These are phyloP conservation scores for Toxotes chatareus DNA, from an alignment of 2,113 vertebrate genomes.

Conservation along the genomic window DNA sequence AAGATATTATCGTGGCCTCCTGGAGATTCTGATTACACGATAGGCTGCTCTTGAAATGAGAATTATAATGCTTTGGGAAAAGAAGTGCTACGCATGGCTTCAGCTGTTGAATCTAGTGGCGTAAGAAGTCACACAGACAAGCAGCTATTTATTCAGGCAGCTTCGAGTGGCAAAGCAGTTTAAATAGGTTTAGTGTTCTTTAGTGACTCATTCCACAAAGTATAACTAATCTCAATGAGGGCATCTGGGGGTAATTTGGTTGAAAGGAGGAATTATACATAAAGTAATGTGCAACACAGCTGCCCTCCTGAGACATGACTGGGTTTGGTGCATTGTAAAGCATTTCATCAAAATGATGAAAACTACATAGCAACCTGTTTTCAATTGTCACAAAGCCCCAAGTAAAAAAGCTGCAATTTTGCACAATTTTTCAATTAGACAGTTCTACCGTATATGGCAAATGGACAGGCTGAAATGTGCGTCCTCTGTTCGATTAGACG, in stretches of 20 bases:
- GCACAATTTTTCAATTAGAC: constrained; percentile 32
- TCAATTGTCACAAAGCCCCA: constrained; percentile 49
- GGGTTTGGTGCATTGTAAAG: constrained; percentile 43
- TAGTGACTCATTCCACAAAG: constrained; percentile 44
- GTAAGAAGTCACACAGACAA: constrained; percentile 13
- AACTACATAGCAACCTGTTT: constrained; percentile 61
- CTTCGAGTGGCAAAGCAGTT: constrained; percentile 34
- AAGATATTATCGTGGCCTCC: constrained; percentile 43
- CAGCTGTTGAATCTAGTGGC: background rate
- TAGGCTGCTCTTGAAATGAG: constrained; percentile 30
- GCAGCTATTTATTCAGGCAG: constrained; percentile 30
- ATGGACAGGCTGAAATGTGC: constrained; percentile 9
- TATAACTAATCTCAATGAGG: constrained; percentile 40
- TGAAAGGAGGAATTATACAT: constrained; percentile 55
- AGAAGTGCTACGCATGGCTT: background rate
- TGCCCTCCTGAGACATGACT: constrained; percentile 51
- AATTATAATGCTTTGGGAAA: constrained; percentile 4
- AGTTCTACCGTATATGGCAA: constrained; percentile 31
- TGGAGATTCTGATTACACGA: constrained; percentile 32
- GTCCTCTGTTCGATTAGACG: constrained; percentile 37
- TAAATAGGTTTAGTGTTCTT: constrained; percentile 20
- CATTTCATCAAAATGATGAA: constrained; percentile 61
- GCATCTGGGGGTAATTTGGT: constrained; percentile 69
- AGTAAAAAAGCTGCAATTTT: constrained; percentile 33
- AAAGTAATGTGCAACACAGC: constrained; percentile 61